Evolutionary conservation across 2,888 invertebrate genomes (phyloP), one percentile per base, ranked within the genome.

Genomic region (Himalopsyche kuldschensis): DNA sequence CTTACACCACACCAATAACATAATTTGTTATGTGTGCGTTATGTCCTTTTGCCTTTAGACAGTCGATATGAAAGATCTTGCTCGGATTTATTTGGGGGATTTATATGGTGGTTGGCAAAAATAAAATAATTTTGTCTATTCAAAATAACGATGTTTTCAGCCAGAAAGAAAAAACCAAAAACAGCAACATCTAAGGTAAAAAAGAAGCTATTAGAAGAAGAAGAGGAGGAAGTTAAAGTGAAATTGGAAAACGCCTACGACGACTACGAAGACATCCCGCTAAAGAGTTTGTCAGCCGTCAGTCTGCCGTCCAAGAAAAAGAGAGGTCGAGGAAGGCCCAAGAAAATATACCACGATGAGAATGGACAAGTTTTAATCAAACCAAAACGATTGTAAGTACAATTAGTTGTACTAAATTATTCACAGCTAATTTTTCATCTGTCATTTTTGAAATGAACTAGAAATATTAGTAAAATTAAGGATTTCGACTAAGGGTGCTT

Each of bases 221-320:
- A 35, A 32, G 55, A 35, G 63, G 48, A 15, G 55, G 20, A n/a
- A 15, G 79, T 30, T 6, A 83, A 77, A 20, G 47, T 83, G 20
- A 79, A 83, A 80, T 77, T 83, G 10, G 83, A 83, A 17, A 77
- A 83, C 5, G 55, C 20, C 11, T 83, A 77, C 47, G 30, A 80
- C 17, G 63, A 78, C 63, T 75, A 80, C 10, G 80, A 80, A 41
- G 80, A 55, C 20, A 55, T 55, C 55, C 55, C 55, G 6, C 55
- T 55, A 8, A 55, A 55, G 15, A 55, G 20, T 24, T 24, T 55
- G 20, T 55, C 69, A 10, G 77, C 79, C 15, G 80, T 80, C n/a
- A 77, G 47, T 24, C 4, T 75, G 17, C 32, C 46, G 20, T n/a
- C 41, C 0, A 46, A 41, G 11, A 32, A 15, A 3, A 78, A 80